Evolutionary conservation across 2,113 vertebrate species (phyloP).

Genomic region (Narcine bancroftii): DNA sequence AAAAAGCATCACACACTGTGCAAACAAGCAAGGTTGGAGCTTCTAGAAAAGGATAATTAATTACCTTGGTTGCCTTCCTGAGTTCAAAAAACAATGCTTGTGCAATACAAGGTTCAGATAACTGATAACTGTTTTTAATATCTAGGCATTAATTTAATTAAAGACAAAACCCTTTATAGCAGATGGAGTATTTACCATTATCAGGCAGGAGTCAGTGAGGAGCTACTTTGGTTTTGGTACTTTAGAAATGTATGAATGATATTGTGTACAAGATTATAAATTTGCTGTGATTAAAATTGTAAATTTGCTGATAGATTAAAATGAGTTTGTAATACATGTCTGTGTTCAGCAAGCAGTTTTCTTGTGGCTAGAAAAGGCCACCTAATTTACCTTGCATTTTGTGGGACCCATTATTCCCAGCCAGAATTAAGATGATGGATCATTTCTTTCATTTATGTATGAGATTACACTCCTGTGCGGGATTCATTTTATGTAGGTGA

Average conservation of each 20-base stretch:
- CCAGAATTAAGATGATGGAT: background rate
- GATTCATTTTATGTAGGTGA: background rate
- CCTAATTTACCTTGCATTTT: background rate
- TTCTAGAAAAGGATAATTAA: background rate
- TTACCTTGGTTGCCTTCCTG: background rate
- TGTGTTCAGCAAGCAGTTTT: background rate
- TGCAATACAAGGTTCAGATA: background rate
- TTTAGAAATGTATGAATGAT: background rate
- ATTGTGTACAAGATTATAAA: background rate
- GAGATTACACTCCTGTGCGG: background rate
- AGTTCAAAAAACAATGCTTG: background rate
- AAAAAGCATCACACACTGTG: background rate
- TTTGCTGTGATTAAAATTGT: background rate
- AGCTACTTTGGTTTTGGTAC: background rate
- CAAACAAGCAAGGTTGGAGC: background rate
- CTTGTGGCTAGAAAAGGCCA: background rate
- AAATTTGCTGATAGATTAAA: background rate
- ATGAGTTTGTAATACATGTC: background rate
- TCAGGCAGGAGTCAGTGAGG: background rate
- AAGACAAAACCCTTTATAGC: background rate
- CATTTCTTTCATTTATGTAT: background rate
- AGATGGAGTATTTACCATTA: background rate
- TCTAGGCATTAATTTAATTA: background rate
- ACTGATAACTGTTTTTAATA: background rate
- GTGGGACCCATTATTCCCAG: background rate